These are phyloP conservation scores for Dolichoris vasculosae DNA, from an alignment of 1,140 invertebrate genomes.

Conservation along the genomic window DNA sequence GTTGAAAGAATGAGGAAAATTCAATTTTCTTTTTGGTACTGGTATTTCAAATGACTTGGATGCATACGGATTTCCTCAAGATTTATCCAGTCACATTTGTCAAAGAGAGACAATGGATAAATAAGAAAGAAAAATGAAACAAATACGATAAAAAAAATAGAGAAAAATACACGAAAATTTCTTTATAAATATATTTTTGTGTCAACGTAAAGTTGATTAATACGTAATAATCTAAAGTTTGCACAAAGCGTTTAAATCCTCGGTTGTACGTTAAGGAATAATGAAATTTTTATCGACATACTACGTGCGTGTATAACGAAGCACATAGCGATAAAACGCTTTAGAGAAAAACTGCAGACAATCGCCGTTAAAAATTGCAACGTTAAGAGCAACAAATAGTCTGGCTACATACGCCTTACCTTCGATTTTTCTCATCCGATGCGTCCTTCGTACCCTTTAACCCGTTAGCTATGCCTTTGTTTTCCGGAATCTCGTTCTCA, in stretches of 20 bases:
- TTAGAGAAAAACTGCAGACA: not conserved
- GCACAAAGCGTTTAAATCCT: not conserved
- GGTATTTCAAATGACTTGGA: constrained; percentile 24
- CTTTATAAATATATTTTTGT: not conserved
- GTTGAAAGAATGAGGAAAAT: constrained; percentile 1
- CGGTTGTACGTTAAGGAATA: not conserved
- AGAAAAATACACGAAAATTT: not conserved
- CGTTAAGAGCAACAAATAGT: constrained; percentile 29
- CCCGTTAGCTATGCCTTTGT: not conserved
- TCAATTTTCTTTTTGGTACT: constrained; percentile 32
- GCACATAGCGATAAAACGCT: constrained; percentile 20
- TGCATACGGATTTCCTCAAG: not conserved
- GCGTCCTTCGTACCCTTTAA: not conserved
- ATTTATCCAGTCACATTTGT: not conserved
- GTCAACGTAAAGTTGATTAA: not conserved
- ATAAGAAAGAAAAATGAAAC: not conserved
- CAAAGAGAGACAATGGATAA: not conserved
- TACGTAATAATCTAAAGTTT: not conserved
- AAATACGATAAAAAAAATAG: not conserved
- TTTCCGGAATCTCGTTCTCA: not conserved
- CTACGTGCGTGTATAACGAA: not conserved
- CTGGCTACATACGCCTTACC: not conserved
- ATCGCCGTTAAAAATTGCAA: constrained; percentile 14
- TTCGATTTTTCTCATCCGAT: constrained; percentile 3
- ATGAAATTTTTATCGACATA: not conserved